phyloP scores from a whole-genome alignment of 2,888 invertebrate genomes.

The Chrysina gloriosa region DNA sequence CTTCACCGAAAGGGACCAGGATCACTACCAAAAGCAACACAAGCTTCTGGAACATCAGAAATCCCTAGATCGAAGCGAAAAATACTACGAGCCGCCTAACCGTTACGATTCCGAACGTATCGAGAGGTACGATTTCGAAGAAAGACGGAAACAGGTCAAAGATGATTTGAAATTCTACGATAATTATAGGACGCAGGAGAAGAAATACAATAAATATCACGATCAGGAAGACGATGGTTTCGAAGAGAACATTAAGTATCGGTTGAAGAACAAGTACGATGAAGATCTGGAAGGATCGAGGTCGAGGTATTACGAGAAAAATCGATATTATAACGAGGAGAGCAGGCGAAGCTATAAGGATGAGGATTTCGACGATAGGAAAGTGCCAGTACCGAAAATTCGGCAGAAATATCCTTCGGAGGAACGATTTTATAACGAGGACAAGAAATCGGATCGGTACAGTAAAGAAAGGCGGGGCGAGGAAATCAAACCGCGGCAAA shows the following conservation, averaged over 20 bases:
- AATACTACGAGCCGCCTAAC: slow-evolving; percentile 27
- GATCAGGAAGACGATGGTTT: slow-evolving; percentile 58
- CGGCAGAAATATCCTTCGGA: slow-evolving; percentile 50
- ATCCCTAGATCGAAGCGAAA: slow-evolving; percentile 49
- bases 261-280: slow-evolving; percentile 35
- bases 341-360: slow-evolving; percentile 44
- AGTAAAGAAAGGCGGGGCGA: slow-evolving; percentile 26
- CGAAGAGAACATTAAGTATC: slow-evolving; percentile 57
- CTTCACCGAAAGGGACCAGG: slow-evolving; percentile 44
- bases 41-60: slow-evolving; percentile 54
- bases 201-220: slow-evolving; percentile 38
- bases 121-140: slow-evolving; percentile 45
- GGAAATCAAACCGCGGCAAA: slow-evolving; percentile 44
- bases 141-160: slow-evolving; percentile 46
- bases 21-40: slow-evolving; percentile 23
- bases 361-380: slow-evolving; percentile 50
- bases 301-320: slow-evolving; percentile 24
- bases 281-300: slow-evolving; percentile 28
- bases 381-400: slow-evolving; percentile 57
- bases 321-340: slow-evolving; percentile 48
- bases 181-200: slow-evolving; percentile 28
- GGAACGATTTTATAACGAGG: slow-evolving; percentile 50
- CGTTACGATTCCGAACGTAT: slow-evolving; percentile 30
- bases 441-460: slow-evolving; percentile 33
- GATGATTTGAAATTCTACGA: slow-evolving; percentile 40